Base-by-base conservation (phyloP, 2,888 invertebrate species). In the Limnephilus rhombicus region DNA sequence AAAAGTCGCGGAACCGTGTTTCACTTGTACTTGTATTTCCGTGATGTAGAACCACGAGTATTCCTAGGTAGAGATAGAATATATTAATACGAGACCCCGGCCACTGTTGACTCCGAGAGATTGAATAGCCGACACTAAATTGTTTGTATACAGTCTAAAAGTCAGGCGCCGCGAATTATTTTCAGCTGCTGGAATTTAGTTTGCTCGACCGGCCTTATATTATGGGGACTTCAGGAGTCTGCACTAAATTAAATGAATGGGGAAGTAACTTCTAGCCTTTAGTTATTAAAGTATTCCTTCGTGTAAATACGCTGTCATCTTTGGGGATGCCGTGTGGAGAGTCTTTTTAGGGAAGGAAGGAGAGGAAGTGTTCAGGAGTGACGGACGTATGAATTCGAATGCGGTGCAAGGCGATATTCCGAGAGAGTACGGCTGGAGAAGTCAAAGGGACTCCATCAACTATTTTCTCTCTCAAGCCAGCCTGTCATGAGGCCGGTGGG, bases 61-160 rank as follows among this genome's bases (percentile, higher is more conserved):
- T 68, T 24, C 0, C 68, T 24, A 68, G 9, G 9, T 68, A 24
- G 68, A 24, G 24, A 9, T 68, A 24, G 68, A 68, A 24, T 24
- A 24, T 24, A 68, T 68, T 68, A 24, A 68, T 68, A 24, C 24
- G 24, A 68, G 5, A 68, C 24, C 53, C 9, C 68, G 24, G 68
- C 24, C n/a, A 24, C 18, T 68, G 68, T 68, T 68, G 68, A 68
- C 68, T 68, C 37, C 83, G 2, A 15, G 37, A 83, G 83, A 83
- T 83, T 37, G 37, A 83, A 34, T 83, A 34, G 83, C 83, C 83
- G 31, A 41, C 83, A 41, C 37, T 24, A 41, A 83, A 83, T 41
- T 37, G 83, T 83, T 37, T 83, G 83, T 37, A 34, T 34, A 83
- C 24, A 83, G 83, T 83, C 37, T 83, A 83, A 83, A 83, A 83